These are phyloP conservation scores for Heliconius melpomene DNA, from an alignment of 1,140 invertebrate species.

Conservation along the genomic window DNA sequence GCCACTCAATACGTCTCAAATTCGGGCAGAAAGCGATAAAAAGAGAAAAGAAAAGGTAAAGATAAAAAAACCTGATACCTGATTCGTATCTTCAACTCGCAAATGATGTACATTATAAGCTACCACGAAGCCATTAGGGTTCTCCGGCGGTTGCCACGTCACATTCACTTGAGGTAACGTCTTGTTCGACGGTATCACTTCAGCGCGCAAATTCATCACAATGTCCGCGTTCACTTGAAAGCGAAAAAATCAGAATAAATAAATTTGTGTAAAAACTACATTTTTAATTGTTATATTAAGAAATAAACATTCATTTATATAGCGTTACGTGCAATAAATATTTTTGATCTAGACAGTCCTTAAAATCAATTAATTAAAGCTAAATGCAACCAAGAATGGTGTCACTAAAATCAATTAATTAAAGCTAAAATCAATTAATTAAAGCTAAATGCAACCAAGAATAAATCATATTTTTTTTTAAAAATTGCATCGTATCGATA, in stretches of 20 bases:
- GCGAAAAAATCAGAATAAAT: background rate
- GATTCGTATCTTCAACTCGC: conserved; percentile 78
- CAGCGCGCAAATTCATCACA: conserved; percentile 79
- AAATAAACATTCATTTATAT: background rate
- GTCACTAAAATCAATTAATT: no score
- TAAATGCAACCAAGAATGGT: no score
- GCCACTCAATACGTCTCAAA: no score
- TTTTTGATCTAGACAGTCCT: no score
- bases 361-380: no score
- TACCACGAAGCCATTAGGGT: conserved; percentile 93
- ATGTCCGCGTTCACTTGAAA: conserved; percentile 83
- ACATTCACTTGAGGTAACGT: conserved; percentile 82
- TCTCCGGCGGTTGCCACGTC: conserved; percentile 88
- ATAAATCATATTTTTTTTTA: no score
- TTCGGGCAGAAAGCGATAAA: no score
- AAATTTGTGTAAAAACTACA: background rate
- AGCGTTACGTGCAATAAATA: no score
- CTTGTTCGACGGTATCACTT: conserved; percentile 69
- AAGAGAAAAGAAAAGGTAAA: no score
- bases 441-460: no score
- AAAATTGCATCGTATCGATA: no score
- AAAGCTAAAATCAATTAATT: no score
- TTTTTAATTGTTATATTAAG: background rate
- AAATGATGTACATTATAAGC: conserved; percentile 90
- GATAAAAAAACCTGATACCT: background rate